Base-by-base conservation (phyloP, 2,888 invertebrate species). In the Lithophane semibrunnea region DNA sequence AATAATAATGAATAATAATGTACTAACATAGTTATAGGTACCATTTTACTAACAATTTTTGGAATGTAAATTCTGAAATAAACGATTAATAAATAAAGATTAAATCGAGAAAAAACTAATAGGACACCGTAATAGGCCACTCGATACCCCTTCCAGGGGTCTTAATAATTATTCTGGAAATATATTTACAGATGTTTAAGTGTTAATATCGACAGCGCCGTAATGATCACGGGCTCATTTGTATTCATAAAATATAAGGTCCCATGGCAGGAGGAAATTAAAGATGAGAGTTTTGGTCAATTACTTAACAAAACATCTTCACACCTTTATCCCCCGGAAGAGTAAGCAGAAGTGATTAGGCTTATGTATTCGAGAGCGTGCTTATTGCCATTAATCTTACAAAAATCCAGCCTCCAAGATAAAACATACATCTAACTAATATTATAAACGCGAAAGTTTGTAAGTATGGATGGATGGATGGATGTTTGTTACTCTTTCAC, bases 161-260 rank as follows among this genome's bases (percentile, higher is more conserved):
- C 67, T 73, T 84, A 84, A 84, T 84, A 84, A 84, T 87, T 86
- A 74, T 77, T 73, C 77, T 73, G 65, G 1, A 78, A 86, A 77
- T 78, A 65, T 77, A 75, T 87, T 87, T 77, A 75, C 73, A 77
- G 56, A 79, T 73, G 64, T 66, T 77, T 74, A 79, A 81, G 73
- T 75, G 73, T 75, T 85, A 84, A 76, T 79, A 79, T 81, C 76
- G 75, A 65, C 24, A 61, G 67, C 42, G 21, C 21, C 47, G 5
- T 69, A 64, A 75, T 82, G 61, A 77, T 77, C 75, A 79, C 77
- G 73, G 49, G 60, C 70, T 85, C 74, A 79, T 84, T 61, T 67
- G 73, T 67, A 81, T 87, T 84, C 83, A 77, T 75, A 75, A 73
- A 77, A 13, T 61, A 44, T 60, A 73, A 61, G 63, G 49, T 64